phyloP scores from a whole-genome alignment of 2,888 invertebrate genomes.

The Vesta saturnalis region DNA sequence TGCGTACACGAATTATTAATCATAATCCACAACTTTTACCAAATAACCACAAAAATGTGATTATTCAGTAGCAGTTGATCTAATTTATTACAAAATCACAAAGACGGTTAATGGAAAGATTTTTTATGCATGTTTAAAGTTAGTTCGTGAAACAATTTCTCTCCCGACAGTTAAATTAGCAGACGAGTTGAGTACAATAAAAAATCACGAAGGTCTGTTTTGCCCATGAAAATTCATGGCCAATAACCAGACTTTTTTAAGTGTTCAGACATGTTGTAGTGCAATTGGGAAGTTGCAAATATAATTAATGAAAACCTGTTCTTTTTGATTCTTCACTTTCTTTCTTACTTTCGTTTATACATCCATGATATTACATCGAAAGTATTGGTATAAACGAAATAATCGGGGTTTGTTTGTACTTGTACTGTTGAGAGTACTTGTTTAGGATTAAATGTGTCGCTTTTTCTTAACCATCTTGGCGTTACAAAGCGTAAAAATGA shows the following conservation, averaged over 20 bases:
- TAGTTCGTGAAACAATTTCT: conserved; percentile 5
- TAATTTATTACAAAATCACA: background rate
- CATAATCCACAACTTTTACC: background rate
- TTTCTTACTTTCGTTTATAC: background rate
- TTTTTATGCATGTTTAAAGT: background rate
- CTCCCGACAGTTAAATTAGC: conserved; percentile 21
- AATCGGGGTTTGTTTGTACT: too few relatives aligned
- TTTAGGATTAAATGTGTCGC: too few relatives aligned
- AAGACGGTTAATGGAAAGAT: background rate
- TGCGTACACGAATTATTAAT: background rate
- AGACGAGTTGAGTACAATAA: conserved; percentile 27
- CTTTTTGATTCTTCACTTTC: conserved; percentile 4
- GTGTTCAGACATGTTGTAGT: conserved; percentile 35
- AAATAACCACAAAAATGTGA: conserved; percentile 9
- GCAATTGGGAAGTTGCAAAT: conserved; percentile 39
- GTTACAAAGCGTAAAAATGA: too few relatives aligned
- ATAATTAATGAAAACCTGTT: conserved; percentile 20
- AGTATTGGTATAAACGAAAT: too few relatives aligned
- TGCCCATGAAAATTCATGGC: conserved; percentile 39
- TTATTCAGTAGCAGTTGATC: background rate
- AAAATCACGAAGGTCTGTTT: conserved; percentile 38
- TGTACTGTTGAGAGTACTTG: too few relatives aligned
- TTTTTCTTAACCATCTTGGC: too few relatives aligned
- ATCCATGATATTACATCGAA: too few relatives aligned
- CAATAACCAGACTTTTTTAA: conserved; percentile 37